phyloP scores from a whole-genome alignment of 1,140 invertebrate genomes.

The Planococcus citri region DNA sequence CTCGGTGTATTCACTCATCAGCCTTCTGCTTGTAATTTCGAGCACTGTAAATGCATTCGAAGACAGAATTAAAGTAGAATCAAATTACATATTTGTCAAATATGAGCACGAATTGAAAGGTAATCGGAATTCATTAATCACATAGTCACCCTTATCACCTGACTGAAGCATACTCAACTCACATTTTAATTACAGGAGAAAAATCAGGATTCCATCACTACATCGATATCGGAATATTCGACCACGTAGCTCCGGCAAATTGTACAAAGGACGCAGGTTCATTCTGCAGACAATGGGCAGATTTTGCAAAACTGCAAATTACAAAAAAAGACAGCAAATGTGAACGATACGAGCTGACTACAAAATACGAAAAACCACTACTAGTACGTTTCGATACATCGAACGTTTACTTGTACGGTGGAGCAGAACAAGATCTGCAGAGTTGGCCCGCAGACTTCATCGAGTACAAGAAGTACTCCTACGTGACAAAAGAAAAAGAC shows the following conservation, averaged over 20 bases:
- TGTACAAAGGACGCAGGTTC: no score
- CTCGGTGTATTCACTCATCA: no score
- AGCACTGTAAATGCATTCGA: no score
- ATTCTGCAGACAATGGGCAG: no score
- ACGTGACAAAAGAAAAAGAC: slow-evolving; percentile 45
- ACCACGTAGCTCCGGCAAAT: not conserved
- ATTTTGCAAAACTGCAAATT: slow-evolving; percentile 30
- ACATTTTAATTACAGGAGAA: not conserved
- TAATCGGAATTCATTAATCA: no score
- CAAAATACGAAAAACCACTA: not conserved
- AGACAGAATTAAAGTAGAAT: no score
- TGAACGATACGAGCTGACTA: not conserved
- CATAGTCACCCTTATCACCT: no score
- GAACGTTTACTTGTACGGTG: not conserved
- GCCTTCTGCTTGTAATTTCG: no score
- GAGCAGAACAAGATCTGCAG: not conserved
- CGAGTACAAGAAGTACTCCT: slow-evolving; percentile 35
- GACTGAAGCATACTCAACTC: no score
- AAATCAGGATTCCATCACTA: not conserved
- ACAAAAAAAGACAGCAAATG: not conserved
- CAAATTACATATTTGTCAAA: no score
- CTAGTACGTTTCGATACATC: not conserved
- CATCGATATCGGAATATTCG: not conserved
- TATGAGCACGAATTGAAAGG: no score
- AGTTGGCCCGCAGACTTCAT: not conserved